Evolutionary conservation across 2,888 invertebrate genomes (phyloP), one percentile per base, ranked within the genome.

Genomic region (Dryobota labecula): DNA sequence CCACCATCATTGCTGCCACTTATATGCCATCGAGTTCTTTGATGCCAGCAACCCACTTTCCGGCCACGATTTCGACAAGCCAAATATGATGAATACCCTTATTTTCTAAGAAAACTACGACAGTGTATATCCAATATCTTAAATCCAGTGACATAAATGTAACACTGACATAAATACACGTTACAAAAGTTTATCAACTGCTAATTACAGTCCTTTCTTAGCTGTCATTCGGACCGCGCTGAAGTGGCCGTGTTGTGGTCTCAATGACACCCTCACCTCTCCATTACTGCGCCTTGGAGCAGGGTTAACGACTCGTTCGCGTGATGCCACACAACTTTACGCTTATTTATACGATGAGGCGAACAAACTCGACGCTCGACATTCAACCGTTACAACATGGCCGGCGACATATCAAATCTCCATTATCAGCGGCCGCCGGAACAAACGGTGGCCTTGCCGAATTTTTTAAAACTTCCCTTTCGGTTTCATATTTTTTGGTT

Each of bases 281-380:
- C 92, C 94, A 94, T 94, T 94, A 94, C 91, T 89, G 89, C 89
- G 88, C 88, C 88, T 86, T 88, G 90, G 89, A 91, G 91, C 91
- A 93, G 93, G 93, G 93, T 92, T 95, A 95, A 96, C 90, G 95
- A 95, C 92, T 92, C 85, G 89, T 91, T 96, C 90, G 95, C 95
- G 95, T 96, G 95, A 91, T 91, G 84, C 84, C 86, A 84, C 89
- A 90, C 92, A 91, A 91, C 94, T 94, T 93, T 90, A 93, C 91
- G 94, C 92, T 94, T 95, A 94, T 95, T 95, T 95, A 94, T 94
- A 94, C 92, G 90, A 91, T 89, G 93, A 91, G 88, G 90, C 91
- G 90, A 92, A 91, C 91, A 92, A 92, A 93, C 92, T 89, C 87
- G 84, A 86, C 86, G 86, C 85, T 88, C 90, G 88, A 90, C 92